Percentiles rank a stretch among this genome's conserved stretches.
Conservation (phyloP, 64 coral and sea anemone species). For the Porites australiensis region DNA sequence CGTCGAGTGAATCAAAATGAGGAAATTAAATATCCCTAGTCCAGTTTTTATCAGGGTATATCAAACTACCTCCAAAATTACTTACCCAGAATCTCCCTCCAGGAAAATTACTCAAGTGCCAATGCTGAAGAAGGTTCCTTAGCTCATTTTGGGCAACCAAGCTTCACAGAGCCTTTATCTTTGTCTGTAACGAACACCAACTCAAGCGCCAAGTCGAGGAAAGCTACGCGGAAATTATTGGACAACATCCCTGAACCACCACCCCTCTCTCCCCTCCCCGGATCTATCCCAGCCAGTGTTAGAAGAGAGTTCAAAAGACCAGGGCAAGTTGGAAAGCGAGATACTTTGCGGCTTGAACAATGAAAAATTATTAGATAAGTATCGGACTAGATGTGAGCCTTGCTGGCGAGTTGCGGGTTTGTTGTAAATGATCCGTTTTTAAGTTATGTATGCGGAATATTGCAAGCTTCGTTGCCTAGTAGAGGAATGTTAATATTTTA, state of each 20-base stretch:
- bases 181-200: background rate
- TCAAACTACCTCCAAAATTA: background rate
- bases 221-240: conserved; percentile 74
- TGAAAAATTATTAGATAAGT: background rate
- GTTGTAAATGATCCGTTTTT: too few relatives aligned
- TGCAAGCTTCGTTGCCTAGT: too few relatives aligned
- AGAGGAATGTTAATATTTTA: too few relatives aligned
- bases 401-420: too few relatives aligned
- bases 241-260: conserved; percentile 83
- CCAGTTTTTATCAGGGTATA: too few relatives aligned
- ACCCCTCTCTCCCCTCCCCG: conserved; percentile 68
- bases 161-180: background rate
- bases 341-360: background rate
- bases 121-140: background rate
- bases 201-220: background rate
- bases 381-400: too few relatives aligned
- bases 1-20: too few relatives aligned
- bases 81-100: background rate
- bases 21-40: too few relatives aligned
- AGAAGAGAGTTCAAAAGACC: conserved; percentile 90
- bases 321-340: conserved; percentile 3
- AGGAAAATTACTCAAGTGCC: background rate
- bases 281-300: conserved; percentile 68
- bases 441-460: too few relatives aligned
- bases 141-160: background rate